These are phyloP conservation scores for Troides aeacus DNA, from an alignment of 2,888 invertebrate species.

Conservation along the genomic window DNA sequence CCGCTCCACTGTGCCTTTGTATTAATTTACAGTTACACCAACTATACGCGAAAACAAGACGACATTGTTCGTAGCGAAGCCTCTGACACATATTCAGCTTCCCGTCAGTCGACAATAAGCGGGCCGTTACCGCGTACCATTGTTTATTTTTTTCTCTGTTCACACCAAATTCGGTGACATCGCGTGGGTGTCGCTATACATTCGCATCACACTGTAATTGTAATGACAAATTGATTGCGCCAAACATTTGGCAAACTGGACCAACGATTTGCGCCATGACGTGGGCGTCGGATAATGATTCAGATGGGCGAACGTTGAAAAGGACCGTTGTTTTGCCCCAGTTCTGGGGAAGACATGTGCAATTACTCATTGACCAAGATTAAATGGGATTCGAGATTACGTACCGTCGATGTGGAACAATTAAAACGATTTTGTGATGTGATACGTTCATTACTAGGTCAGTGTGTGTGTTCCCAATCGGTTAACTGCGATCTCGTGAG, in stretches of 20 bases:
- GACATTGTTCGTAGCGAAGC: conserved; percentile 33
- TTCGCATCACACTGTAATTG: conserved; percentile 59
- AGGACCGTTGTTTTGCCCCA: conserved; percentile 63
- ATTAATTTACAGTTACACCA: conserved; percentile 25
- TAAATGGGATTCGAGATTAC: conserved; percentile 33
- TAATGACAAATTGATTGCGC: conserved; percentile 76
- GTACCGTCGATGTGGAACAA: conserved; percentile 39
- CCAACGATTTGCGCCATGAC: conserved; percentile 50
- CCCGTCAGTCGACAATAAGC: conserved; percentile 50
- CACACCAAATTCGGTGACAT: conserved; percentile 56
- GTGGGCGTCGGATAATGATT: conserved; percentile 72
- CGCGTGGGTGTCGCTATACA: conserved; percentile 68
- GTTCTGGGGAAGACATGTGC: conserved; percentile 38
- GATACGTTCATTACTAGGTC: conserved; percentile 11
- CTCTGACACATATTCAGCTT: conserved; percentile 48
- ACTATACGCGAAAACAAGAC: conserved; percentile 22
- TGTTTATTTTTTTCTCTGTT: conserved; percentile 57
- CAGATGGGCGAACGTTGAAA: conserved; percentile 50
- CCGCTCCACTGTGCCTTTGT: conserved; percentile 12
- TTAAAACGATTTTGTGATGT: conserved; percentile 21
- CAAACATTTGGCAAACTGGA: conserved; percentile 59
- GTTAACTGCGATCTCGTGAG: not conserved
- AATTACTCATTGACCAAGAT: conserved; percentile 49
- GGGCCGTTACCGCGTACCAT: conserved; percentile 64
- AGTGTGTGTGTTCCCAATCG: conserved; percentile 1